Evolutionary conservation across 2,113 vertebrate species (phyloP), one percentile per base, ranked within the genome.

Genomic region (Zingel zingel): DNA sequence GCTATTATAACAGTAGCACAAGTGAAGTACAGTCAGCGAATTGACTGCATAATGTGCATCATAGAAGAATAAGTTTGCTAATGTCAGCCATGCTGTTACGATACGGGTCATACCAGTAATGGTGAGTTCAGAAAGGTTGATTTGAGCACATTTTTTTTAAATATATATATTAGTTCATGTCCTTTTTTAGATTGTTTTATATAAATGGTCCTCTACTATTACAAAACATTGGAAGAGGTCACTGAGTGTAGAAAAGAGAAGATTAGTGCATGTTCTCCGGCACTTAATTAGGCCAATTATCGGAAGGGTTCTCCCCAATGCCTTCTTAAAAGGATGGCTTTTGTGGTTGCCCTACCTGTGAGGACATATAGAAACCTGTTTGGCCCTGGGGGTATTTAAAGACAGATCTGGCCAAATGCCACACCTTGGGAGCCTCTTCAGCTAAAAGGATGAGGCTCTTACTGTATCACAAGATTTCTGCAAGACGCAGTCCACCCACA

Each of bases 381-480:
- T 39, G 79, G 25, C 70, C 81, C 72, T 9, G 19, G 2, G 54
- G 58, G 43, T 88, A 90, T 88, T 92, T 89, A 86, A 91, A 94
- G 86, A 87, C 57, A 6, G 70, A 74, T 59, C 86, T 89, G 86
- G 82, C 71, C 13, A 69, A 84, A 62, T 11, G 80, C 82, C 85
- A 84, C 77, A 86, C 66, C 79, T 84, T 2, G 1, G 73, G 54
- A 88, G 86, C 79, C 72, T 85, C 82, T 68, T 36, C 71, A 51
- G 80, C 85, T 90, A 82, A 93, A 89, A 51, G 89, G 86, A 90
- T 90, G 88, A 92, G 47, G 79, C 67, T 80, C 84, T 93, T 83
- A 11, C 39, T 43, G 39, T 43, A 93, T 90, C 83, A 74, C 77
- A 75, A 87, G 90, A 82, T 89, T 82, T 81, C 81, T 72, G 78